Base-by-base conservation (phyloP, 2,888 invertebrate species). In the Tipula unca region DNA sequence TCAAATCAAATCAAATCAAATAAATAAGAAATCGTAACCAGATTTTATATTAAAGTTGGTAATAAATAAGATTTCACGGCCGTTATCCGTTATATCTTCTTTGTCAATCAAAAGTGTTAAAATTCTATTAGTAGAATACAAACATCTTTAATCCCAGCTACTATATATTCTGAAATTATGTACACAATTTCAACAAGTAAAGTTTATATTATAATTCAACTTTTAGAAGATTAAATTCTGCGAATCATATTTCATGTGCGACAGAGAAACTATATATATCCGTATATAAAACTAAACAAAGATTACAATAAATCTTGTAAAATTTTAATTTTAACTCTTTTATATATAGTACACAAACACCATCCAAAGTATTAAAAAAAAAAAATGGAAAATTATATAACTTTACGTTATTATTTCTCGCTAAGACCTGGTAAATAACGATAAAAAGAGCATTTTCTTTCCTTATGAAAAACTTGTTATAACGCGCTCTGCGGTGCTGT, bases 291-390 rank as follows among this genome's bases (percentile, higher is more conserved):
- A 69, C 25, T 69, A 69, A 69, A 69, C 69, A 20, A n/a, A 69
- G 69, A 69, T 69, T 69, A 69, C 69, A 69, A 69, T 69, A 69
- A 69, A 69, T 69, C 69, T 69, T 69, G 69, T 69, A 69, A 69
- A 69, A 10, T 69, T 69, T 69, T 69, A 69, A 69, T 69, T 69
- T 69, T 69, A 69, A 69, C 69, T 69, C 69, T 20, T 25, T 69
- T 69, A 17, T 17, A 17, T 17, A 5, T 48, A 4, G n/a, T 69
- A 25, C 25, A 25, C 69, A 69, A 69, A 69, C 25, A 69, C 69
- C 69, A 69, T 69, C 10, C 25, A 69, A 69, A 69, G 25, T 69
- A 69, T 69, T 69, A 69, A 69, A 69, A n/a, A n/a, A n/a, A n/a
- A n/a, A n/a, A n/a, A 69, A 69, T 69, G 25, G 69, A 69, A 69